Evolutionary conservation across 2,113 vertebrate genomes (phyloP), one percentile per base, ranked within the genome.

Genomic region (Sturnus vulgaris): DNA sequence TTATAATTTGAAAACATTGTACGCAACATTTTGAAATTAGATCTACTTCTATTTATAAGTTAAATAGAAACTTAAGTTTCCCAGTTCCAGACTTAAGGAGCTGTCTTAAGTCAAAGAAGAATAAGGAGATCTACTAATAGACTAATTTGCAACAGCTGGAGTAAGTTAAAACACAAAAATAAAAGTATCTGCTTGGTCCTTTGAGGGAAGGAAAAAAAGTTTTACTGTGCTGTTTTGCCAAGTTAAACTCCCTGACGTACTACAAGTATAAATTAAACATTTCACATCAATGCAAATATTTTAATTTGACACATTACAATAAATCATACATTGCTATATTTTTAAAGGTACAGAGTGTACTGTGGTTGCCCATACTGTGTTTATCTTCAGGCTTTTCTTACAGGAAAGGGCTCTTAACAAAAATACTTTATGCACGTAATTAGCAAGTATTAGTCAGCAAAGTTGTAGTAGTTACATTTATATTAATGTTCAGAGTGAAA

Each of bases 161-260:
- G 66, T 81, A 94, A 86, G 82, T 94, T 96, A 96, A 92, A 92
- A 78, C 64, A 83, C 76, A 81, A 89, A 92, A 94, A 85, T 81
- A 78, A 64, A 94, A 96, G 60, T 88, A 90, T 96, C 64, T 90
- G 69, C 56, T 70, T 5, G 1, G 76, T 88, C 82, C 76, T 93
- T 78, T 90, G 92, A 95, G 90, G 64, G 60, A 64, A 87, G 49
- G 55, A 81, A 94, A 73, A 73, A 88, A 88, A 64, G 4, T 86
- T 94, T 86, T 75, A 21, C 76, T 81, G 1, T 93, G 79, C 71
- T 90, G 35, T 83, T 90, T 90, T 86, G 94, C 92, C 93, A 95
- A 96, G 80, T 94, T 77, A 86, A 97, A 96, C 77, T 95, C 91
- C 53, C 77, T 72, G 63, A 46, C 13, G 37, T 71, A 76, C 78